Percentiles rank a stretch among this genome's conserved stretches.
Evolutionary conservation across 2,888 invertebrate species (phyloP).

Genomic region (Mactromeris polynyma): DNA sequence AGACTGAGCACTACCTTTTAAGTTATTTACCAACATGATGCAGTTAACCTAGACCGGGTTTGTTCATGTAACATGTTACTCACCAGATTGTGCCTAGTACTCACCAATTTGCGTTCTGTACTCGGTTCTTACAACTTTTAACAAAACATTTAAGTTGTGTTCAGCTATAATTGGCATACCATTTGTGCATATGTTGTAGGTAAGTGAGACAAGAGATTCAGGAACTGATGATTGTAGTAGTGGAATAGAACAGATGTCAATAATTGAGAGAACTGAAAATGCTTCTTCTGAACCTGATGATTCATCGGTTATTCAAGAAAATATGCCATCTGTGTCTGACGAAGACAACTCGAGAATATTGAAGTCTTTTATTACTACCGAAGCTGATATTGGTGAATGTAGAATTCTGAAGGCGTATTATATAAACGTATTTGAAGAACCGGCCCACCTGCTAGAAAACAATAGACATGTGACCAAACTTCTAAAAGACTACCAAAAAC

Average conservation of each 20-base stretch:
- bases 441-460: constrained; percentile 44
- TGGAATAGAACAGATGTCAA: constrained; percentile 3
- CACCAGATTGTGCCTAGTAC: too few relatives aligned
- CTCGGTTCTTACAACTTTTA: neutral
- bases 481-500: constrained; percentile 74
- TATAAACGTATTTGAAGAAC: constrained; percentile 81
- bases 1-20: too few relatives aligned
- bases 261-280: neutral
- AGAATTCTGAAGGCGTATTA: constrained; percentile 72
- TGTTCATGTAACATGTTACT: too few relatives aligned
- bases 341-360: constrained; percentile 26
- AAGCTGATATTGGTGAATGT: neutral
- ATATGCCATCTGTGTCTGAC: constrained; percentile 38
- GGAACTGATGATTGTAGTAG: neutral
- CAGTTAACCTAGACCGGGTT: too few relatives aligned
- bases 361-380: neutral
- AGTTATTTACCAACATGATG: too few relatives aligned
- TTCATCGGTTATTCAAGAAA: constrained; percentile 40
- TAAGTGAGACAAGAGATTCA: neutral
- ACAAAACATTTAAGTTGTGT: too few relatives aligned
- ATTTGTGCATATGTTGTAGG: neutral
- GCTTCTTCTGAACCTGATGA: neutral
- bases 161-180: neutral
- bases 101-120: neutral
- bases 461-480: constrained; percentile 74